A percentile compares a stretch with the other conserved stretches of the same genome.
These are phyloP conservation scores for Metaphire vulgaris DNA, from an alignment of 1,140 invertebrate genomes.

Conservation along the genomic window DNA sequence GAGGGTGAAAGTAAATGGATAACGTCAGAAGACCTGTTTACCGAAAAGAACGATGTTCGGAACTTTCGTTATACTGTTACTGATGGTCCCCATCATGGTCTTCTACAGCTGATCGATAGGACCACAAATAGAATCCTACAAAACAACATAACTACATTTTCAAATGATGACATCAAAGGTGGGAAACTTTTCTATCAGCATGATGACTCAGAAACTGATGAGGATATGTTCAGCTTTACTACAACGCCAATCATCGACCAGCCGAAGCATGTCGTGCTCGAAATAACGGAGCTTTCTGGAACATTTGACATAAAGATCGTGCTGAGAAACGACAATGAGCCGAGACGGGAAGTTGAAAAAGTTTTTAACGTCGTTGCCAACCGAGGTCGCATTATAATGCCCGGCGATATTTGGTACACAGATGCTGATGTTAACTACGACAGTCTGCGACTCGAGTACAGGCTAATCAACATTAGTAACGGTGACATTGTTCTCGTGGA, in stretches of 20 bases:
- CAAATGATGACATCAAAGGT: constrained; percentile 62
- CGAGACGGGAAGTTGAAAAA: constrained; percentile 63
- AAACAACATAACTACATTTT: constrained; percentile 61
- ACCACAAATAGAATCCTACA: constrained; percentile 31
- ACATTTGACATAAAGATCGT: constrained; percentile 69
- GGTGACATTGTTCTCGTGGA: constrained; percentile 56
- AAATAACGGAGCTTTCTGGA: constrained; percentile 42
- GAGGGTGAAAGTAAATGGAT: constrained; percentile 67
- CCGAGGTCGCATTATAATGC: constrained; percentile 68
- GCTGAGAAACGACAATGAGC: constrained; percentile 83
- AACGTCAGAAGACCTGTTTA: constrained; percentile 62
- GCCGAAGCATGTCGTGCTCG: constrained; percentile 14
- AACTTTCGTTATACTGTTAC: constrained; percentile 73
- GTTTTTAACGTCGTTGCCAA: constrained; percentile 77
- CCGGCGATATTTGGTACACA: constrained; percentile 67
- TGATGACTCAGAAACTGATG: constrained; percentile 45
- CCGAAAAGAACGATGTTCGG: constrained; percentile 64
- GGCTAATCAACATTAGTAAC: constrained; percentile 66
- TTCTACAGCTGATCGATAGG: constrained; percentile 37
- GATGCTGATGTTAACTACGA: constrained; percentile 79
- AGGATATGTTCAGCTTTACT: constrained; percentile 43
- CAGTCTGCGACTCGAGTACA: constrained; percentile 71
- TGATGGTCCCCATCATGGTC: constrained; percentile 63
- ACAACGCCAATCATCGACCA: constrained; percentile 37
- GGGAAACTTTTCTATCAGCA: constrained; percentile 57